These are phyloP conservation scores for Protodeltote pygarga DNA, from an alignment of 2,888 invertebrate genomes.

Conservation along the genomic window DNA sequence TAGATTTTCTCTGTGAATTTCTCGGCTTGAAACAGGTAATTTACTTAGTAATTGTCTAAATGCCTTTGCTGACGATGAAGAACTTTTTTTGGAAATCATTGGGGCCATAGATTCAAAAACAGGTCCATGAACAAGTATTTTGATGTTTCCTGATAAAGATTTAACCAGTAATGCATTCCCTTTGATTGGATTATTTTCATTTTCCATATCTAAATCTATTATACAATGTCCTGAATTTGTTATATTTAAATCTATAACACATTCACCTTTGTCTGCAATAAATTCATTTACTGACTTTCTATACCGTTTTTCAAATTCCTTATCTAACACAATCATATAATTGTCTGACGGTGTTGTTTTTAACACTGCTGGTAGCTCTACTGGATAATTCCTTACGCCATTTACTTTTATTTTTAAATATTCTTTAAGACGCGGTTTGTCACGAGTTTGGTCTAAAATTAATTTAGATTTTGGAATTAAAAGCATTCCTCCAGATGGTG, in stretches of 20 bases:
- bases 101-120: constrained; percentile 26
- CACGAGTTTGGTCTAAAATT: not conserved
- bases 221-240: constrained; percentile 59
- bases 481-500: constrained; percentile 46
- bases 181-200: constrained; percentile 2
- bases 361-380: constrained; percentile 57
- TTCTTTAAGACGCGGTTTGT: constrained; percentile 1
- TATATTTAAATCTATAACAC: constrained; percentile 54
- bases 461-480: constrained; percentile 33
- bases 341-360: constrained; percentile 63
- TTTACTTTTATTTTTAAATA: constrained; percentile 56
- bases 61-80: constrained; percentile 38
- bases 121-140: constrained; percentile 52
- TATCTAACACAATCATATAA: constrained; percentile 66
- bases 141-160: constrained; percentile 62
- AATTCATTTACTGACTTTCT: constrained; percentile 50
- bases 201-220: constrained; percentile 55
- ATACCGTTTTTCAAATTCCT: constrained; percentile 68
- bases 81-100: constrained; percentile 7
- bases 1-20: constrained; percentile 20
- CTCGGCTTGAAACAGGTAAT: constrained; percentile 32
- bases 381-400: constrained; percentile 32
- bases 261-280: constrained; percentile 47
- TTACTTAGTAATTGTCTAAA: constrained; percentile 49
- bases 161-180: constrained; percentile 61